Evolutionary conservation across 2,888 invertebrate genomes (phyloP), one percentile per base, ranked within the genome.

Genomic region (Heterodera filipjevi): DNA sequence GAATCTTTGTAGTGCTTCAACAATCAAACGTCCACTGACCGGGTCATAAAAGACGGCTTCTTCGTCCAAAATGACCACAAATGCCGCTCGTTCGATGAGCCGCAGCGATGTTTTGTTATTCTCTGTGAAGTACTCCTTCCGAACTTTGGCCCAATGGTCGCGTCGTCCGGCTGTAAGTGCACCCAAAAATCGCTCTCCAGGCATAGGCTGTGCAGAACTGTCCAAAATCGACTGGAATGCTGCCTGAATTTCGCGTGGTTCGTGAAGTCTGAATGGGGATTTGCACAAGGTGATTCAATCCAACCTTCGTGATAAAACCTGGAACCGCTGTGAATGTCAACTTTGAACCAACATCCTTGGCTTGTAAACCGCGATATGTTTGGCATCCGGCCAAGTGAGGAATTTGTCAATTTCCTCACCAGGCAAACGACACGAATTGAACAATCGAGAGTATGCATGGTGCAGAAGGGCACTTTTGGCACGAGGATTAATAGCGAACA

Each of bases 381-480:
- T 90, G 14, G 87, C 86, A 66, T 88, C 87, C 73, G 88, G 86
- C 87, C 88, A 89, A 66, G 84, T 86, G 0, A 86, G 81, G 75
- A 89, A 83, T 14, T 84, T 82, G 80, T 89, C 89, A 10, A 85
- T 93, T 90, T 97, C 96, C 59, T 94, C 91, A 19, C 98, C 98
- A 0, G 99, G 98, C 77, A 96, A 92, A 79, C 99, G 93, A 2
- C 95, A 95, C 0, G 97, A 97, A 91, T 99, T 98, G 91, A 98
- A 99, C 71, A 95, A 92, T 79, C 98, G 92, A 90, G 98, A 97
- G 90, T 99, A 99, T 99, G 98, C 93, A 95, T 95, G 30, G 97
- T 97, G 89, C 98, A 99, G 78, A 99, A 91, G 0, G 98, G 98
- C 79, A 99, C 95, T 70, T n/a, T 87, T 87, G 27, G 84, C 82